Conservation (phyloP, 2,888 invertebrate genomes). For the Amphipyra tragopoginis region DNA sequence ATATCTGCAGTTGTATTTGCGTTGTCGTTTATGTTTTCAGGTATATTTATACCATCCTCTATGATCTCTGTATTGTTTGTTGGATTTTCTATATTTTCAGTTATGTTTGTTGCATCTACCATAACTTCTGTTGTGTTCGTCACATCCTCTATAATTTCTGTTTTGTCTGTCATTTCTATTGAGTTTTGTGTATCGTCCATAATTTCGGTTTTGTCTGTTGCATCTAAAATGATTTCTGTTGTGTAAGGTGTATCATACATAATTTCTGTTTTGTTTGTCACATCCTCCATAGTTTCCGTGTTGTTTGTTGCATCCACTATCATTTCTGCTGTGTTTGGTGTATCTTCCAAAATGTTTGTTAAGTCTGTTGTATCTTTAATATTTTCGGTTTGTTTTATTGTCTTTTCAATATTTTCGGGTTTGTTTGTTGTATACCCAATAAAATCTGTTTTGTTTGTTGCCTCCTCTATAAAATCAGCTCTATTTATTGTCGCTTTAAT, state of each 20-base stretch:
- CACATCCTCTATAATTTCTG: slow-evolving; percentile 19
- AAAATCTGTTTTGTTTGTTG: slow-evolving; percentile 5
- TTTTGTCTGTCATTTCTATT: slow-evolving; percentile 25
- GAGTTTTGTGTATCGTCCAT: slow-evolving; percentile 11
- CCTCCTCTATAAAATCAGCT: slow-evolving; percentile 28
- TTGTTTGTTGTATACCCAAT: slow-evolving; percentile 3
- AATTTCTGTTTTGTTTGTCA: too few relatives aligned
- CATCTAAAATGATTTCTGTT: background rate
- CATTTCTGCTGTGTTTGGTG: slow-evolving; percentile 7
- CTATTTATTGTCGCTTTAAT: slow-evolving; percentile 47
- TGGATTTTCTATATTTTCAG: background rate
- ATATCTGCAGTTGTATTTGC: slow-evolving; percentile 9
- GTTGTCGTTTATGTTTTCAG: slow-evolving; percentile 11
- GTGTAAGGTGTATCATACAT: background rate
- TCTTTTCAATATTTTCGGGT: slow-evolving; percentile 11
- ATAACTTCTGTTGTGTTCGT: slow-evolving; percentile 7
- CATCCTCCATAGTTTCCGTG: background rate
- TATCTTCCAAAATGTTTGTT: slow-evolving; percentile 10
- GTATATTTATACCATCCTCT: background rate
- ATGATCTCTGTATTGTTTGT: slow-evolving; percentile 5
- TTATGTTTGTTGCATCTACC: background rate
- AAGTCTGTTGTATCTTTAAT: slow-evolving; percentile 2
- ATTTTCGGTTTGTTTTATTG: slow-evolving; percentile 4
- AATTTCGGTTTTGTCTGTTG: slow-evolving; percentile 27
- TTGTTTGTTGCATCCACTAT: slow-evolving; percentile 10